Conservation (phyloP, 2,113 vertebrate species). For the Eulacestoma nigropectus region DNA sequence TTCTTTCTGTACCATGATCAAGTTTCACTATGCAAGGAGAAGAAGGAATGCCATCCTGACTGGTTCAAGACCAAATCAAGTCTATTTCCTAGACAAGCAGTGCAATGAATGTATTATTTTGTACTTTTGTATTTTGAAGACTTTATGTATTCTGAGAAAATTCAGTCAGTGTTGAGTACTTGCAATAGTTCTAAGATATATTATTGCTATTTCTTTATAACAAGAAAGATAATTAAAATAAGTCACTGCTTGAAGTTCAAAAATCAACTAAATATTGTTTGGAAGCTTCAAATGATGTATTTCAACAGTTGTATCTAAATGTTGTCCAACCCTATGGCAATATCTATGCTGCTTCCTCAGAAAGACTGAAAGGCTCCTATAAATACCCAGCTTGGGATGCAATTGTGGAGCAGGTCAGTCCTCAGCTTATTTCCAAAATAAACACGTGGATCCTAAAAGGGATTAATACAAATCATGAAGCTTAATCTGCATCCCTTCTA, state of each 20-base stretch:
- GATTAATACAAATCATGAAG: not conserved
- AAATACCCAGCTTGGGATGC: not conserved
- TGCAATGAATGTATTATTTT: not conserved
- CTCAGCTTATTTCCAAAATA: not conserved
- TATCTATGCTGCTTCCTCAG: not conserved
- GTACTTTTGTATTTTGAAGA: not conserved
- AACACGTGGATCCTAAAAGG: not conserved
- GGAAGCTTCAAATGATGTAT: not conserved
- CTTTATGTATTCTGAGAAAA: not conserved
- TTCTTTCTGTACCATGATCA: not conserved
- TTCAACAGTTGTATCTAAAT: not conserved
- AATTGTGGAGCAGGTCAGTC: not conserved
- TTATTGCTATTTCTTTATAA: not conserved
- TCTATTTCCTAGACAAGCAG: not conserved
- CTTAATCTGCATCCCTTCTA: not conserved
- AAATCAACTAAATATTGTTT: not conserved
- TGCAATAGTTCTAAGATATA: not conserved
- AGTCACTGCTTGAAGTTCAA: not conserved
- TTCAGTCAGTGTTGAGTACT: not conserved
- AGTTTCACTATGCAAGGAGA: not conserved
- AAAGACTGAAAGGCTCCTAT: not conserved
- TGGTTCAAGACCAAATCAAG: not conserved
- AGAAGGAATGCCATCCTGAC: not conserved
- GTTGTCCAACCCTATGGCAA: not conserved
- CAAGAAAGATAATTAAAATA: not conserved